A percentile compares a stretch with the other conserved stretches of the same genome.
phyloP scores from a whole-genome alignment of 2,888 invertebrate genomes.

The Isotomurus palustris region DNA sequence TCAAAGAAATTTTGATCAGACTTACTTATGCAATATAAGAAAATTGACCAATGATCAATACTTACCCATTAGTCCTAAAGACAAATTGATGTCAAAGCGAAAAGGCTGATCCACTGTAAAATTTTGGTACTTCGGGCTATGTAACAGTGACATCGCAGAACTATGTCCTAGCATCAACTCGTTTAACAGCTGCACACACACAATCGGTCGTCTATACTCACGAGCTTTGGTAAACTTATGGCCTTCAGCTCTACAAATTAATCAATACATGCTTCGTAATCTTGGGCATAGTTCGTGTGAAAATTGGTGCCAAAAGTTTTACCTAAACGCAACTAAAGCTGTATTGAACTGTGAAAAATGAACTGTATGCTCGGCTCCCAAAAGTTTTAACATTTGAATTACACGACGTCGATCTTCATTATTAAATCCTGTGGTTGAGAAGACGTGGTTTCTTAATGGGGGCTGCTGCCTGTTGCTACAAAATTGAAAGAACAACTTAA shows the following conservation, averaged over 20 bases:
- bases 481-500: conserved; percentile 47
- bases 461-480: conserved; percentile 58
- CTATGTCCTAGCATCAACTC: conserved; percentile 82
- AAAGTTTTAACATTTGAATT: conserved; percentile 74
- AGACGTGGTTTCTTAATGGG: conserved; percentile 61
- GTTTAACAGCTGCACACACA: conserved; percentile 89
- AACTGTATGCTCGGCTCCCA: conserved; percentile 75
- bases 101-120: conserved; percentile 75
- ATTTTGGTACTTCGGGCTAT: conserved; percentile 74
- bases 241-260: conserved; percentile 66
- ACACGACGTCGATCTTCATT: conserved; percentile 77
- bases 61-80: conserved; percentile 87
- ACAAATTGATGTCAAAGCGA: conserved; percentile 76
- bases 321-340: conserved; percentile 55
- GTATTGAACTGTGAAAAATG: conserved; percentile 56
- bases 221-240: conserved; percentile 81
- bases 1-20: conserved; percentile 10
- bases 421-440: conserved; percentile 82
- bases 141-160: conserved; percentile 62
- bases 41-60: no score
- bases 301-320: conserved; percentile 23
- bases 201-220: conserved; percentile 86
- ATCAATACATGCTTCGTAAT: neutral
- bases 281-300: neutral
- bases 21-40: conserved; percentile 12